Evolutionary conservation across 35 echinoderm and acorn worm species (phyloP).

Genomic region (Apostichopus californicus): DNA sequence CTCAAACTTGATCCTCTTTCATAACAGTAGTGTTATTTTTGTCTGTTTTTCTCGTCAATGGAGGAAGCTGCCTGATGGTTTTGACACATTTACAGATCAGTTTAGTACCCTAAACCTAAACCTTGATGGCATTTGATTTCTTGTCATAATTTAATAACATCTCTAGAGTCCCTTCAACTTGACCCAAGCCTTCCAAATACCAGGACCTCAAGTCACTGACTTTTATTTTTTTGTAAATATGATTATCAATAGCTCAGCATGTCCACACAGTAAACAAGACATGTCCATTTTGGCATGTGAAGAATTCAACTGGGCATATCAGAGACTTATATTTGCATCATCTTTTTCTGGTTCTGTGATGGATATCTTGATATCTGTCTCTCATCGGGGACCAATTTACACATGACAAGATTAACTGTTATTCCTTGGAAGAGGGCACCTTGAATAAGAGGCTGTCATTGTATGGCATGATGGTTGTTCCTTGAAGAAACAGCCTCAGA

Average conservation of each 20-base stretch:
- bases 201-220: background rate
- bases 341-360: too few species aligned
- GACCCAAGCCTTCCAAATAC: background rate
- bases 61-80: background rate
- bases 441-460: too few species aligned
- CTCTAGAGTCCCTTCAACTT: background rate
- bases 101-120: background rate
- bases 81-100: background rate
- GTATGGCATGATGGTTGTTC: too few species aligned
- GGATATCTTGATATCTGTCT: background rate
- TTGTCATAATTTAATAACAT: constrained; percentile 6
- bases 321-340: too few species aligned
- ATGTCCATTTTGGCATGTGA: background rate
- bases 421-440: background rate
- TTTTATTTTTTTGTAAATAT: too few species aligned
- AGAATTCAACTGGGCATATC: background rate
- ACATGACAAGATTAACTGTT: background rate
- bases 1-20: too few species aligned
- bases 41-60: too few species aligned
- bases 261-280: too few species aligned
- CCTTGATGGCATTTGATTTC: background rate
- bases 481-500: too few species aligned
- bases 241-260: too few species aligned
- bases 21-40: too few species aligned
- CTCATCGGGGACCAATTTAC: background rate